Percentiles rank a stretch among this genome's conserved stretches.
Evolutionary conservation across 2,113 vertebrate species (phyloP).

Genomic region (Clarias batrachus): DNA sequence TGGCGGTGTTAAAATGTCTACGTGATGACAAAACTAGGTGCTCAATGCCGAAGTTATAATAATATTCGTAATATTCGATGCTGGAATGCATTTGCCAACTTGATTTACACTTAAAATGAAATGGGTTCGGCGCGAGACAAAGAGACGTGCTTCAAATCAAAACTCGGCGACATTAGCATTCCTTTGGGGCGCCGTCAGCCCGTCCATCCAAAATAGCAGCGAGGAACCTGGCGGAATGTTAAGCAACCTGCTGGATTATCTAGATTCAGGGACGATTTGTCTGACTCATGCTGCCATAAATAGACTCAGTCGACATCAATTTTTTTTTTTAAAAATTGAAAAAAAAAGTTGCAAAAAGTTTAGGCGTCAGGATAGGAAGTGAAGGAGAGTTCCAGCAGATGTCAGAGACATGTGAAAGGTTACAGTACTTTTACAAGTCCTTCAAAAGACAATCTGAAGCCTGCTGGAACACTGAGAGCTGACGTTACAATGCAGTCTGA

Average conservation of each 20-base stretch:
- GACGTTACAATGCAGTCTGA: background rate
- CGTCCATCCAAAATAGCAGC: slow-evolving; percentile 14
- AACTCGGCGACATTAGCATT: slow-evolving; percentile 30
- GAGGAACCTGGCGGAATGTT: slow-evolving; percentile 22
- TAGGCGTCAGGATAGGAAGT: background rate
- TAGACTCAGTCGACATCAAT: background rate
- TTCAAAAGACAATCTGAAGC: background rate
- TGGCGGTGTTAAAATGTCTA: background rate
- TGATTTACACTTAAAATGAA: slow-evolving; percentile 33
- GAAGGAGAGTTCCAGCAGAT: slow-evolving; percentile 1
- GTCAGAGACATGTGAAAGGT: background rate
- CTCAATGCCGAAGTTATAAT: background rate
- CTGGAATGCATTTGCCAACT: background rate
- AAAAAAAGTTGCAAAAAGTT: background rate
- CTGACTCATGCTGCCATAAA: slow-evolving; percentile 1
- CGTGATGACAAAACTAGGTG: background rate
- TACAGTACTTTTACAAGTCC: background rate
- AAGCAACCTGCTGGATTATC: slow-evolving; percentile 11
- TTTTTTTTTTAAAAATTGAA: too few species aligned
- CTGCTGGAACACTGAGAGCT: slow-evolving; percentile 13
- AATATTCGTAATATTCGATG: background rate
- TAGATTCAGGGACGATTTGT: slow-evolving; percentile 16
- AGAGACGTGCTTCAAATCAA: slow-evolving; percentile 3
- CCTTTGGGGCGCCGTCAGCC: background rate
- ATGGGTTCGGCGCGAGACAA: slow-evolving; percentile 6